Conservation (phyloP, 2,888 invertebrate species). For the Mechanitis mazaeus region DNA sequence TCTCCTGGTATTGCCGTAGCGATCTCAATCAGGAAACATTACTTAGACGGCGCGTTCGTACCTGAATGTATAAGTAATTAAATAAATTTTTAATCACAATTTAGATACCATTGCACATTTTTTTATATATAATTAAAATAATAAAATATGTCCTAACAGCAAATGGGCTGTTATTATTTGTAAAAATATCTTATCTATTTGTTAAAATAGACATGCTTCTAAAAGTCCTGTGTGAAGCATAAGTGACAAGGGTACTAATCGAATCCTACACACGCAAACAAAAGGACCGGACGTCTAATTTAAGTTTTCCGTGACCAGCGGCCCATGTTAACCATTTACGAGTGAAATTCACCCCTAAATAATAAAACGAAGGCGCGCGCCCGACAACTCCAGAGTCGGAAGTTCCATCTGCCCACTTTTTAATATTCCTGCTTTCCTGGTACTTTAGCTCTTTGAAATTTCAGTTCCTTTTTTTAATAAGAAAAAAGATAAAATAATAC, state of each 20-base stretch:
- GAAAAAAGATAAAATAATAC: constrained; percentile 27
- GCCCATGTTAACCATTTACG: constrained; percentile 58
- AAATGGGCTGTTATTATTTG: background rate
- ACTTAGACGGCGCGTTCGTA: constrained; percentile 24
- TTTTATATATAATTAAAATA: constrained; percentile 12
- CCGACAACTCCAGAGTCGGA: constrained; percentile 51
- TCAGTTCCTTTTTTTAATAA: constrained; percentile 28
- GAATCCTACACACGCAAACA: constrained; percentile 52
- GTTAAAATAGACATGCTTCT: background rate
- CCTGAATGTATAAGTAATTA: constrained; percentile 1
- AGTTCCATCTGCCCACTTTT: constrained; percentile 50
- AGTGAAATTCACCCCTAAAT: constrained; percentile 63
- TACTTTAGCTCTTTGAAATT: constrained; percentile 34
- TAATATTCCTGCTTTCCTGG: constrained; percentile 48
- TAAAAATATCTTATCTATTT: background rate
- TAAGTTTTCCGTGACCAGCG: constrained; percentile 63
- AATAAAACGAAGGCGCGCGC: constrained; percentile 54
- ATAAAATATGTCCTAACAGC: constrained; percentile 9
- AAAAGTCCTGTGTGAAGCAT: constrained; percentile 27
- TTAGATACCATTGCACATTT: no score
- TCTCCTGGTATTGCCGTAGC: constrained; percentile 47
- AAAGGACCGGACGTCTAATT: constrained; percentile 52
- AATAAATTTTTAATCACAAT: background rate
- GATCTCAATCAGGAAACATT: constrained; percentile 46
- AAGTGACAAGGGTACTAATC: constrained; percentile 51